Base-by-base conservation (phyloP, 2,113 vertebrate genomes). In the Pholis gunnellus region DNA sequence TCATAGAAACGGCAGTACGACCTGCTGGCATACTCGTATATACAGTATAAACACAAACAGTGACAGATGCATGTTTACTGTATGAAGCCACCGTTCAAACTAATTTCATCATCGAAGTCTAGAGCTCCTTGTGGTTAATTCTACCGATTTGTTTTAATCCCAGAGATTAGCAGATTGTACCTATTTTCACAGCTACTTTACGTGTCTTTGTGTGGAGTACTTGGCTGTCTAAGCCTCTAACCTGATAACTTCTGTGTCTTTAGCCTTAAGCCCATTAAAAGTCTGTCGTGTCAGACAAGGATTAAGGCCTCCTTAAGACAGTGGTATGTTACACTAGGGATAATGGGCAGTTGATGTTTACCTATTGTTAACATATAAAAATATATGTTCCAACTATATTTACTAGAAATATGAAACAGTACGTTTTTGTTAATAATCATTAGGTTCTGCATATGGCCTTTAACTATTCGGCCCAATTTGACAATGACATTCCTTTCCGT, bases 211-310 rank as follows among this genome's bases (percentile, higher is more conserved):
- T 88, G 89, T 46, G 65, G 81, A 90, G 90, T 86, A 92, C 89
- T 92, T 94, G 72, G 89, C 76, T 89, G 74, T 87, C 82, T 95
- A 94, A 95, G 93, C 93, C 85, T 87, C 78, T 87, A 90, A 91
- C 70, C 81, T 92, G 92, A 91, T 92, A 92, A 94, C 88, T 92
- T 91, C 82, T 89, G 82, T 94, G 91, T 95, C 91, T 94, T 91
- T 93, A 91, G 84, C 85, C 78, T 72, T 93, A 94, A 95, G 86
- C 90, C 86, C 82, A 94, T 95, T 94, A 92, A 91, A 94, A 94
- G 93, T 95, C 94, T 94, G 93, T 95, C 83, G 63, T 94, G 93
- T 94, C 94, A 93, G 92, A 94, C 89, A 48, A 91, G 92, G 94
- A 91, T 94, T 93, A 94, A 88, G 88, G 80, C 85, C 85, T 82